phyloP scores from a whole-genome alignment of 2,113 vertebrate genomes.

The Erythrolamprus reginae region DNA sequence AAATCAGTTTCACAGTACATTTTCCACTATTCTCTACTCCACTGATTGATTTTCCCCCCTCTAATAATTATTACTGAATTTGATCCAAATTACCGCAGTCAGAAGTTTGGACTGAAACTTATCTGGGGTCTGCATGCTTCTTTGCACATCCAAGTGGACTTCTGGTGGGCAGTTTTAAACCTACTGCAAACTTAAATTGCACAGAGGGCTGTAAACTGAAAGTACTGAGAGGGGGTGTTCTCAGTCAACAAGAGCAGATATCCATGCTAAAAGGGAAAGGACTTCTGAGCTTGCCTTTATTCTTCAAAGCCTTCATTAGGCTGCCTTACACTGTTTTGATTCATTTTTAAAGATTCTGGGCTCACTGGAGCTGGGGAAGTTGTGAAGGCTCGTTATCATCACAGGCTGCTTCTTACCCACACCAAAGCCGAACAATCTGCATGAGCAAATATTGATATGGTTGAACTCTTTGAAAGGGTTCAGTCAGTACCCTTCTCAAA shows the following conservation, averaged over 20 bases:
- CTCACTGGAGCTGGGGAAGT: slow-evolving; percentile 38
- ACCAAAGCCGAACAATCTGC: slow-evolving; percentile 38
- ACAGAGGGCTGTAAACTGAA: slow-evolving; percentile 56
- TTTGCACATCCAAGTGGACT: slow-evolving; percentile 41
- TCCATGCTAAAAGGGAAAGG: slow-evolving; percentile 48
- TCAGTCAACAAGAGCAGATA: slow-evolving; percentile 53
- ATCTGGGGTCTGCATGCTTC: slow-evolving; percentile 42
- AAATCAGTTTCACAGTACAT: slow-evolving; percentile 21
- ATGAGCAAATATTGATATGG: slow-evolving; percentile 25
- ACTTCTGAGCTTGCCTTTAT: slow-evolving; percentile 45
- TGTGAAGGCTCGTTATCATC: slow-evolving; percentile 25
- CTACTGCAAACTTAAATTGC: slow-evolving; percentile 1
- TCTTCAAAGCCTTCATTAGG: slow-evolving; percentile 57
- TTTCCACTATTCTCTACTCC: neutral
- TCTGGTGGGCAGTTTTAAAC: slow-evolving; percentile 57
- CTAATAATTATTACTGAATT: neutral
- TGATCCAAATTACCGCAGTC: neutral
- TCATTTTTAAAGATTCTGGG: slow-evolving; percentile 44
- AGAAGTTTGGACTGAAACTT: neutral
- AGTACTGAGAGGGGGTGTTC: slow-evolving; percentile 59
- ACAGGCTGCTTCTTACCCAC: slow-evolving; percentile 26
- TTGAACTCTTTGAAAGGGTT: slow-evolving; percentile 27
- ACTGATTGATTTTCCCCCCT: neutral
- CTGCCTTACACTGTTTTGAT: slow-evolving; percentile 55
- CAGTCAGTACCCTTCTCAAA: neutral